phyloP scores from a whole-genome alignment of 1,140 invertebrate genomes.

The Steinernema feltiae region DNA sequence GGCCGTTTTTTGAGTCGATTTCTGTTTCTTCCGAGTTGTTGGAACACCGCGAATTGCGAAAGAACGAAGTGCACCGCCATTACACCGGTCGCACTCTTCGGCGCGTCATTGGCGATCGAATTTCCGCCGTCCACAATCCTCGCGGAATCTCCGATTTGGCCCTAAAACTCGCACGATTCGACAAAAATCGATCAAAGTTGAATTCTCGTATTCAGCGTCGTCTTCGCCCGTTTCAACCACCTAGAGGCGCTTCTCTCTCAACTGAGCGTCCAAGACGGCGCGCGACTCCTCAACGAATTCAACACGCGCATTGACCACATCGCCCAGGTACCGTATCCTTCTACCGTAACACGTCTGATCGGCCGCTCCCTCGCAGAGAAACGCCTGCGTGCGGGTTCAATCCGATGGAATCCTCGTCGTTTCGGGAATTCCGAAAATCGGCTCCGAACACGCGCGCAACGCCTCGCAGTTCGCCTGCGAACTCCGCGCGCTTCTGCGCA shows the following conservation, averaged over 20 bases:
- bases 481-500: conserved; percentile 41
- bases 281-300: conserved; percentile 52
- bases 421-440: conserved; percentile 34
- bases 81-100: no score
- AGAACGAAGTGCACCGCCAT: no score
- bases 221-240: conserved; percentile 48
- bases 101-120: no score
- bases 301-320: conserved; percentile 38
- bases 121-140: no score
- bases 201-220: conserved; percentile 42
- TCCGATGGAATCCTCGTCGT: conserved; percentile 46
- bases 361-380: conserved; percentile 16
- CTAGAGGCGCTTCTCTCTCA: conserved; percentile 47
- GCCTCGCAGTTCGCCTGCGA: conserved; percentile 48
- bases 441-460: conserved; percentile 26
- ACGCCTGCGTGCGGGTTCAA: conserved; percentile 40
- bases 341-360: not conserved
- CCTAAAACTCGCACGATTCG: no score
- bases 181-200: no score
- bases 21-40: not conserved
- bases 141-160: no score
- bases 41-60: no score
- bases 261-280: conserved; percentile 49
- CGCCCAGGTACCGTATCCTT: conserved; percentile 30
- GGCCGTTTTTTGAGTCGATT: not conserved